Conservation (phyloP, 1,140 invertebrate species). For the Drosophila sp. region DNA sequence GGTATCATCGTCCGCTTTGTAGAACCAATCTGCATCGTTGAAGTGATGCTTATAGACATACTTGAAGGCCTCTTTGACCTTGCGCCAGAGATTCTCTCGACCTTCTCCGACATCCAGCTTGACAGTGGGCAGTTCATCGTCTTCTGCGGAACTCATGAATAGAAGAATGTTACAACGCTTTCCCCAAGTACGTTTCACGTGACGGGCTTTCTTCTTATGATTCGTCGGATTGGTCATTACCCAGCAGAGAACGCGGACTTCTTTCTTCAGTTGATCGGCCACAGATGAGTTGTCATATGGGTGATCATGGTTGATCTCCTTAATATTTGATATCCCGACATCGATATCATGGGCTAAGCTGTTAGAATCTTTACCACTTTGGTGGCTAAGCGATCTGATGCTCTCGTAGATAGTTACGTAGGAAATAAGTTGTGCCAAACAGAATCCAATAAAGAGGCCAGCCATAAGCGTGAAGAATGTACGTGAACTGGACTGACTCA, state of each 20-base stretch:
- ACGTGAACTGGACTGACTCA: too few relatives aligned
- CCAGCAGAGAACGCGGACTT: conserved; percentile 96
- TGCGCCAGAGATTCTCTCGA: conserved; percentile 95
- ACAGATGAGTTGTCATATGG: conserved; percentile 61
- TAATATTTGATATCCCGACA: too few relatives aligned
- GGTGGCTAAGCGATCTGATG: too few relatives aligned
- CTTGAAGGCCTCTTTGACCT: conserved; percentile 97
- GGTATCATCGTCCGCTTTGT: conserved; percentile 98
- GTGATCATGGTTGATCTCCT: conserved; percentile 66
- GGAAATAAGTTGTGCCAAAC: too few relatives aligned
- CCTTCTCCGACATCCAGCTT: conserved; percentile 93
- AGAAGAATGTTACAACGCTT: conserved; percentile 94
- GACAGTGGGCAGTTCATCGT: conserved; percentile 88
- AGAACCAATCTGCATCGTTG: conserved; percentile 96
- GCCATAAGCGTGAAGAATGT: too few relatives aligned
- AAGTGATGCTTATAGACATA: conserved; percentile 93
- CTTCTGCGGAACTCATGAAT: conserved; percentile 93
- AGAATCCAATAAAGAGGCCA: too few relatives aligned
- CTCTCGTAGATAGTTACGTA: too few relatives aligned
- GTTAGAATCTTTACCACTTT: too few relatives aligned
- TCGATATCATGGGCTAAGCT: too few relatives aligned
- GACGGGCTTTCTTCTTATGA: conserved; percentile 92
- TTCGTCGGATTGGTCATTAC: conserved; percentile 96
- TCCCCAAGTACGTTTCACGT: conserved; percentile 94
- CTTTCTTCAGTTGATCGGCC: conserved; percentile 86